These are phyloP conservation scores for zebrafish (Danio rerio) DNA, from an alignment of 2,113 vertebrate genomes.

Conservation along the genomic window DNA sequence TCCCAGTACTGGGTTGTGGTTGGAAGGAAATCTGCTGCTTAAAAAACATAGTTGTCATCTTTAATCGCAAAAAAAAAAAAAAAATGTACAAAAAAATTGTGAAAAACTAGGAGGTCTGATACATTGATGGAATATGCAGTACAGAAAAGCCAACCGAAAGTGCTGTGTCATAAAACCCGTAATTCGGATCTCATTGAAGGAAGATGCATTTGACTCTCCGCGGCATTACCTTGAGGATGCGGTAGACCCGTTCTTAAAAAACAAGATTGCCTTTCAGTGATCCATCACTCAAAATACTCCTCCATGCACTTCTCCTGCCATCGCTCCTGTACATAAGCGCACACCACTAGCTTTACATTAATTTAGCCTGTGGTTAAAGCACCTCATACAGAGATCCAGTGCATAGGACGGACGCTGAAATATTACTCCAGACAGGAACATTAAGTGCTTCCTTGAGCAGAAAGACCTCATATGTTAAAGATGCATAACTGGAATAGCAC, in stretches of 20 bases:
- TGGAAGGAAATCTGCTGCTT: no score
- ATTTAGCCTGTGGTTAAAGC: slow-evolving; percentile 35
- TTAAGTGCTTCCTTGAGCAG: background rate
- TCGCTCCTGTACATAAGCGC: background rate
- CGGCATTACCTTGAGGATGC: slow-evolving; percentile 46
- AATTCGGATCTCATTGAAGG: background rate
- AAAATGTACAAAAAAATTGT: no score
- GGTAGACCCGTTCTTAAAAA: slow-evolving; percentile 61
- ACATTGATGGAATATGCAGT: background rate
- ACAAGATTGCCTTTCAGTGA: slow-evolving; percentile 70
- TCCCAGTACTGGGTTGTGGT: no score
- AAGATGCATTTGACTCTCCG: slow-evolving; percentile 60
- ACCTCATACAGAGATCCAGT: slow-evolving; percentile 12
- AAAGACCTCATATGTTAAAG: slow-evolving; percentile 31
- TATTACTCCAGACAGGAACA: slow-evolving; percentile 25
- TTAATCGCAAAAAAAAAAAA: no score
- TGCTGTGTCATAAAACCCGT: background rate
- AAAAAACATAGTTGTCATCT: no score
- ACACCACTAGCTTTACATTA: slow-evolving; percentile 27
- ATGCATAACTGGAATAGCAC: slow-evolving; percentile 1
- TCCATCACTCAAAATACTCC: slow-evolving; percentile 72
- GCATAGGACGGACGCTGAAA: background rate
- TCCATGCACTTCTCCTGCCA: slow-evolving; percentile 30
- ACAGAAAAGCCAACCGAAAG: background rate
- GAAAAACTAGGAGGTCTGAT: background rate